Conservation (phyloP, 2,888 invertebrate species). For the Tridacna crocea region DNA sequence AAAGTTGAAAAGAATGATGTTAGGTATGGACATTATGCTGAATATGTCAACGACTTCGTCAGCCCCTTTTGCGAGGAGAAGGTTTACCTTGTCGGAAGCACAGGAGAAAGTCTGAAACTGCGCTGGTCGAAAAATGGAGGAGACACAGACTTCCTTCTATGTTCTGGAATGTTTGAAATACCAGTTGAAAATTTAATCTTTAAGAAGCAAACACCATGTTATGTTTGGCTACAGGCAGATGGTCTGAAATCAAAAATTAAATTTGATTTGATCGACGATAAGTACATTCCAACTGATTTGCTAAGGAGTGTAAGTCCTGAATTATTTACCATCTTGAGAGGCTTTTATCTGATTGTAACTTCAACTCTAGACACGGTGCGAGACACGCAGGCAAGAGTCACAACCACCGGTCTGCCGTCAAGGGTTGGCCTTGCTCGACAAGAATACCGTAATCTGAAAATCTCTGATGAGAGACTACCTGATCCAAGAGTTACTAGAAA, state of each 20-base stretch:
- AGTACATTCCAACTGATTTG: conserved; percentile 39
- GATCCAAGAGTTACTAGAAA: not conserved
- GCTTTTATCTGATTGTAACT: conserved; percentile 38
- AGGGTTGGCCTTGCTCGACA: conserved; percentile 47
- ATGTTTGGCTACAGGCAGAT: conserved; percentile 51
- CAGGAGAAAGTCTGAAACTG: conserved; percentile 52
- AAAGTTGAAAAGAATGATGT: conserved; percentile 36
- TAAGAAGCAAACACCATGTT: conserved; percentile 55
- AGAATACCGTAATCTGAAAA: conserved; percentile 36
- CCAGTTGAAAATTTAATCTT: conserved; percentile 48
- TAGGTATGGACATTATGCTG: conserved; percentile 37
- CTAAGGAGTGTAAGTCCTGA: conserved; percentile 38
- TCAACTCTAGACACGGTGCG: conserved; percentile 32
- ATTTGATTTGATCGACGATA: conserved; percentile 28
- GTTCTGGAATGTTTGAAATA: conserved; percentile 52
- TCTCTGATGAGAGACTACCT: not conserved
- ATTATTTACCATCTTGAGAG: conserved; percentile 50
- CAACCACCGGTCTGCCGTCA: conserved; percentile 33
- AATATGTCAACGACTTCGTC: conserved; percentile 39
- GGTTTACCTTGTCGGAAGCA: conserved; percentile 59
- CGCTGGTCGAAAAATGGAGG: conserved; percentile 54
- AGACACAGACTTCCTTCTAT: conserved; percentile 60
- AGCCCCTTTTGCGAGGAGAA: conserved; percentile 44
- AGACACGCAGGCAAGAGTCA: conserved; percentile 31
- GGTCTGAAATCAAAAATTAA: not conserved